phyloP scores from a whole-genome alignment of 2,888 invertebrate species.

The Synanthedon vespiformis region DNA sequence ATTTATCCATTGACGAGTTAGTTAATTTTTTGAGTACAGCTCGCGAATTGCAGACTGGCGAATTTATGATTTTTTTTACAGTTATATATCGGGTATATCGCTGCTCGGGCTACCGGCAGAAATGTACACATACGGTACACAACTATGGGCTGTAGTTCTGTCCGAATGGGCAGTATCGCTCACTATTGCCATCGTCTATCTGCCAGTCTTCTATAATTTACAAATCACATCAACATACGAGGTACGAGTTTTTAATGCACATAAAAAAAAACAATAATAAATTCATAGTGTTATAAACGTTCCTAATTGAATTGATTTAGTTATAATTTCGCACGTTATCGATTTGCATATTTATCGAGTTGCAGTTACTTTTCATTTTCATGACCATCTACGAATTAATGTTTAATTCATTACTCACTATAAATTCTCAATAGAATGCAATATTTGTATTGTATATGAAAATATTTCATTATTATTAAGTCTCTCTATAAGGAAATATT shows the following conservation, averaged over 20 bases:
- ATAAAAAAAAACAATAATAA: background rate
- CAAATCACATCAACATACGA: slow-evolving; percentile 82
- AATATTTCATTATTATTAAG: background rate
- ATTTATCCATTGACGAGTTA: background rate
- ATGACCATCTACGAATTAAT: background rate
- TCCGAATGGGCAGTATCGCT: slow-evolving; percentile 76
- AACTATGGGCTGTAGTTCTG: slow-evolving; percentile 75
- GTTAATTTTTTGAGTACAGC: background rate
- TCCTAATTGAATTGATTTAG: background rate
- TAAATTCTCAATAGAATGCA: background rate
- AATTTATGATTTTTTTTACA: slow-evolving; percentile 32
- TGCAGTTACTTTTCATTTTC: background rate
- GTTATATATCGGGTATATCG: slow-evolving; percentile 81
- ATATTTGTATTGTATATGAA: background rate
- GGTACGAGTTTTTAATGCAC: slow-evolving; percentile 45
- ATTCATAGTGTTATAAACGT: background rate
- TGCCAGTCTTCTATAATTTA: slow-evolving; percentile 80
- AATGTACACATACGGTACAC: slow-evolving; percentile 82
- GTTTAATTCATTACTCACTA: background rate
- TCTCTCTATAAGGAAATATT: too few relatives aligned
- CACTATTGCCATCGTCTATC: slow-evolving; percentile 74
- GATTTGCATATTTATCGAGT: background rate
- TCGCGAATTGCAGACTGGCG: background rate
- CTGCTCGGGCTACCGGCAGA: slow-evolving; percentile 80
- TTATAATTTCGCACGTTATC: background rate